Conservation (phyloP, 2,888 invertebrate genomes). For the Empis stercorea region DNA sequence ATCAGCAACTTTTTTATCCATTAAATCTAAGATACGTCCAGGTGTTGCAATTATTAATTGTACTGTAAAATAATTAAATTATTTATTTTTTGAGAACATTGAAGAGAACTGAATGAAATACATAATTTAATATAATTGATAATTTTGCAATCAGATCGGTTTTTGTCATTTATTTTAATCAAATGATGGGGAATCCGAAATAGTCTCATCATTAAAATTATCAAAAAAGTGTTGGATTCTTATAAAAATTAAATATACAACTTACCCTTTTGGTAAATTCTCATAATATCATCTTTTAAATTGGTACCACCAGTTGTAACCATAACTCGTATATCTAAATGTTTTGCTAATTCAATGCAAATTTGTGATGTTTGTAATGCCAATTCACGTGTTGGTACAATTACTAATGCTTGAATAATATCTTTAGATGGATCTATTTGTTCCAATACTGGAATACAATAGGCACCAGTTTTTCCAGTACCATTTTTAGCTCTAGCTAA, state of each 20-base stretch:
- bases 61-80: slow-evolving; percentile 43
- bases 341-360: slow-evolving; percentile 96
- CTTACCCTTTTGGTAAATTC: slow-evolving; percentile 93
- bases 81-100: background rate
- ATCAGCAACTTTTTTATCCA: slow-evolving; percentile 93
- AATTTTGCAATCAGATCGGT: slow-evolving; percentile 7
- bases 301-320: slow-evolving; percentile 99
- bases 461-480: slow-evolving; percentile 98
- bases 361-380: slow-evolving; percentile 99
- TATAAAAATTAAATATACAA: background rate
- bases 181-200: slow-evolving; percentile 17
- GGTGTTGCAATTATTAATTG: slow-evolving; percentile 99
- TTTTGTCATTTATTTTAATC: slow-evolving; percentile 14
- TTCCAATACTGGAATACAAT: slow-evolving; percentile 96
- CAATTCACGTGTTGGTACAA: slow-evolving; percentile 97
- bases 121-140: background rate
- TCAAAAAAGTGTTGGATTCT: no score
- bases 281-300: slow-evolving; percentile 96
- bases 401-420: slow-evolving; percentile 92
- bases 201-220: slow-evolving; percentile 10
- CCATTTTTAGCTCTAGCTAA: slow-evolving; percentile 99
- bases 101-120: no score
- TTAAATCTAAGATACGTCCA: slow-evolving; percentile 96
- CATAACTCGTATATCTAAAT: slow-evolving; percentile 95
- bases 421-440: slow-evolving; percentile 82